Evolutionary conservation across 2,797 vertebrate genomes (phyloP), one percentile per base, ranked within the genome.

Genomic region (Knipowitschia caucasica): DNA sequence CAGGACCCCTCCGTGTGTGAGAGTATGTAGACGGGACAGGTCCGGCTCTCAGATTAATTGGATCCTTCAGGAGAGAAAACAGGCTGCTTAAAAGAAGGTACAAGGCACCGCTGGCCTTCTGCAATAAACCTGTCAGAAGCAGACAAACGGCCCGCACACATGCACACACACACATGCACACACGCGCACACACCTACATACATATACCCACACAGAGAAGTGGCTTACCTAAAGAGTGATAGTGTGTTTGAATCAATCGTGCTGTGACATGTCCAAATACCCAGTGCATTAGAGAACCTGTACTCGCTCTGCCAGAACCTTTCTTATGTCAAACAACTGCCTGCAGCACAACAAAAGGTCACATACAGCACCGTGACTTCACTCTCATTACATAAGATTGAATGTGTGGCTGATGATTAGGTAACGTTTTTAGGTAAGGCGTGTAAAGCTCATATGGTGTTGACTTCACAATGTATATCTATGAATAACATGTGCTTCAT

Each of bases 81-180:
- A 38, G 76, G 55, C 80, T 81, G 67, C 81, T 85, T 84, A 84
- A 83, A 73, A 84, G 77, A 81, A 83, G 74, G 68, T 82, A 79
- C 75, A 81, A 69, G 74, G 71, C 71, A 47, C 58, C 14, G 64
- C 71, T 80, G 77, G 77, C 73, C 75, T 46, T 55, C 66, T 64
- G 75, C 80, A 85, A 86, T 87, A 87, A 87, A 87, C 74, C 87
- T 85, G 86, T 86, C 87, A 80, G 50, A 56, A 40, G 51, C 56
- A 80, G 74, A 87, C 76, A 82, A 86, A 87, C 54, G 56, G 39
- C 62, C 20, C 45, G 57, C 61, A 36, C 58, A 50, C 53, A 42
- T 35, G n/a, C 59, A 31, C 46, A 11, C 29, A 7, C 27, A 27
- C 66, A 40, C 15, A 30, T 34, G 38, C 40, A 45, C 46, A 54